A percentile compares a stretch with the other conserved stretches of the same genome.
phyloP scores from a whole-genome alignment of 2,888 invertebrate genomes.

The Priocnemis perturbator region DNA sequence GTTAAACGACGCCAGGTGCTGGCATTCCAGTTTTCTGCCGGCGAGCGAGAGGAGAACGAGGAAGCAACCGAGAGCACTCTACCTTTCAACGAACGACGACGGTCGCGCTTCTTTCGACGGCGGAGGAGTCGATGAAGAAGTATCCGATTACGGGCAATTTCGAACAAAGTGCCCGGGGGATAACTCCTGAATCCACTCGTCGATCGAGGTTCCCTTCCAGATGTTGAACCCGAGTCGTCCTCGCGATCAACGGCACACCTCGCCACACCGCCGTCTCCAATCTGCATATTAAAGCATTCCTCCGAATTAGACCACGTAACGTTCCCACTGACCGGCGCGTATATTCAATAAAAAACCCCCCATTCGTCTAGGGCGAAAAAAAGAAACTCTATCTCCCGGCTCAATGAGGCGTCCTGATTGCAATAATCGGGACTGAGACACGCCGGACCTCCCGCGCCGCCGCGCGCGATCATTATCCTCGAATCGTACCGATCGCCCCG shows the following conservation, averaged over 20 bases:
- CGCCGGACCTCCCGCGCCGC: neutral
- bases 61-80: neutral
- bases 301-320: too few species aligned
- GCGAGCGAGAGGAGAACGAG: neutral
- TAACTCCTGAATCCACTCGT: too few species aligned
- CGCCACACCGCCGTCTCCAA: too few species aligned
- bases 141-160: too few species aligned
- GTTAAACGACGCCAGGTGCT: slow-evolving; percentile 44
- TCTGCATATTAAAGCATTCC: too few species aligned
- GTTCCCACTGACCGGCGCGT: too few species aligned
- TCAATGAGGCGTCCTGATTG: neutral
- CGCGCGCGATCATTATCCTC: neutral
- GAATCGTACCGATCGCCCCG: slow-evolving; percentile 3
- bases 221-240: too few species aligned
- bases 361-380: neutral
- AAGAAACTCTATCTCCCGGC: neutral
- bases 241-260: too few species aligned
- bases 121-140: too few species aligned
- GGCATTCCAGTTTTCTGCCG: slow-evolving; percentile 12
- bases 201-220: too few species aligned
- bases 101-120: neutral
- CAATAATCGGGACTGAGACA: neutral
- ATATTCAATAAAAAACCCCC: too few species aligned
- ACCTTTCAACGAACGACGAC: neutral
- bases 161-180: too few species aligned